Evolutionary conservation across 2,113 vertebrate species (phyloP).

Genomic region (Ranitomeya imitator): DNA sequence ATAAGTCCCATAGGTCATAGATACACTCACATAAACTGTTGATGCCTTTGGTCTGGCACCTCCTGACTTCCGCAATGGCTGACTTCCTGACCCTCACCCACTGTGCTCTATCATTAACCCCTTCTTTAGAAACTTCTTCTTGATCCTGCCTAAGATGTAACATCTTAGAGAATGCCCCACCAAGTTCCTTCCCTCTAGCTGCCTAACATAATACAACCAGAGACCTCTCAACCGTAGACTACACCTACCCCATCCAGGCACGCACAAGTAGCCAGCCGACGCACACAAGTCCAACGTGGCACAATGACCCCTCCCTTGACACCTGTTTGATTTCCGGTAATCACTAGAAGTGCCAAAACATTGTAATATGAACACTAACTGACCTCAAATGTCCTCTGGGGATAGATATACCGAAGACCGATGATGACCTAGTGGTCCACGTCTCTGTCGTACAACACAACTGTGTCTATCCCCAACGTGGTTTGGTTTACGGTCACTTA

Average conservation of each 20-base stretch:
- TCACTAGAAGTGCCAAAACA: conserved; percentile 4
- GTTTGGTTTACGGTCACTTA: background rate
- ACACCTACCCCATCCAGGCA: conserved; percentile 22
- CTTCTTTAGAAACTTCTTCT: background rate
- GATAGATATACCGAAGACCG: background rate
- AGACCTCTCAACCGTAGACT: background rate
- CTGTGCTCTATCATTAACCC: conserved; percentile 6
- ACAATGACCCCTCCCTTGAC: conserved; percentile 9
- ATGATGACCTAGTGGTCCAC: background rate
- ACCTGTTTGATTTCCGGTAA: conserved; percentile 20
- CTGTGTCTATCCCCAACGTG: background rate
- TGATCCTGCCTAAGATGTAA: background rate
- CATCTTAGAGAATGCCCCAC: background rate
- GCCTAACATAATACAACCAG: background rate
- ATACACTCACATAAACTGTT: background rate
- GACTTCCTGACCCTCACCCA: conserved; percentile 45
- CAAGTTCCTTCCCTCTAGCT: background rate
- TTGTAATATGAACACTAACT: background rate
- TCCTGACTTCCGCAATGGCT: conserved; percentile 38
- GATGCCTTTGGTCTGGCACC: conserved; percentile 9
- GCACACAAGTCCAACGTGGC: background rate
- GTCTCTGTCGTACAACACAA: background rate
- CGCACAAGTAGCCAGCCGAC: background rate
- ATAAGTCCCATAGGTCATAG: background rate
- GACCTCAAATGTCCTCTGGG: background rate